phyloP scores from a whole-genome alignment of 2,797 vertebrate species.

The Ciconia nigra region DNA sequence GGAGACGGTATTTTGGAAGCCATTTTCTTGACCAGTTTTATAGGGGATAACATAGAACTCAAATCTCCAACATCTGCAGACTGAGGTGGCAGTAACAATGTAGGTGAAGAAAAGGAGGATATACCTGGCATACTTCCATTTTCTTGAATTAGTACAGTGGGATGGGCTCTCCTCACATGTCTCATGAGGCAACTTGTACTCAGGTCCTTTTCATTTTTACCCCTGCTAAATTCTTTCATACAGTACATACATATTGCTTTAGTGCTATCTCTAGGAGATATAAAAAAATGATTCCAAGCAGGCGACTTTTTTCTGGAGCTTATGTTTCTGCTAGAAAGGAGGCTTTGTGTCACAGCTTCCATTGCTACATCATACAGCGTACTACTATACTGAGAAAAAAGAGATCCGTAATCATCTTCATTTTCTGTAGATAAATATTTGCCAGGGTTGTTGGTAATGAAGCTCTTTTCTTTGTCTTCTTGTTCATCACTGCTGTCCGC shows the following conservation, averaged over 20 bases:
- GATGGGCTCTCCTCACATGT: constrained; percentile 94
- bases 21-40: constrained; percentile 83
- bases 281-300: constrained; percentile 98
- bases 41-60: constrained; percentile 78
- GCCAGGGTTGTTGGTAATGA: constrained; percentile 76
- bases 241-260: constrained; percentile 99
- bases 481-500: constrained; percentile 80
- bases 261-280: constrained; percentile 95
- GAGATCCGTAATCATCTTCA: constrained; percentile 87
- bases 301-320: constrained; percentile 95
- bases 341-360: constrained; percentile 97
- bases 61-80: constrained; percentile 64
- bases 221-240: constrained; percentile 98
- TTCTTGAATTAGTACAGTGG: constrained; percentile 88
- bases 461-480: constrained; percentile 71
- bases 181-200: constrained; percentile 99
- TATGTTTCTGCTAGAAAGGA: constrained; percentile 87
- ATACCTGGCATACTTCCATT: constrained; percentile 77
- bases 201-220: constrained; percentile 98
- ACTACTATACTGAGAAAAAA: constrained; percentile 92
- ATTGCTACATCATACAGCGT: constrained; percentile 96
- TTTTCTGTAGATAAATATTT: constrained; percentile 81
- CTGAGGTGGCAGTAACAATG: constrained; percentile 65
- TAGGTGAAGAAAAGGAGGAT: constrained; percentile 66
- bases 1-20: constrained; percentile 84